phyloP scores from a whole-genome alignment of 2,888 invertebrate genomes.

The Elysia crispata region DNA sequence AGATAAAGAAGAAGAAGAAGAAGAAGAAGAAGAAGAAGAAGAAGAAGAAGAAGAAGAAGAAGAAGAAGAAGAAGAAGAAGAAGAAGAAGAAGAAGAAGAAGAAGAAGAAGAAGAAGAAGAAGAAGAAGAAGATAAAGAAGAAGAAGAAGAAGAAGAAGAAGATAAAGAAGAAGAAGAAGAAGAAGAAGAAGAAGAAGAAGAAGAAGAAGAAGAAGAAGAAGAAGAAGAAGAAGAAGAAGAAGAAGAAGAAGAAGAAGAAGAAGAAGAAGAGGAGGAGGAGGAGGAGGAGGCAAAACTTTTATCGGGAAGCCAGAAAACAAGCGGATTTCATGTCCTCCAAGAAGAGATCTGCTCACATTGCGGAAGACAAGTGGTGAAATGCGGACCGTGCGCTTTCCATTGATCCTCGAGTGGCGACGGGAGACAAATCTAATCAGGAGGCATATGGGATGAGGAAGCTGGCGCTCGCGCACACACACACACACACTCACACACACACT shows the following conservation, averaged over 20 bases:
- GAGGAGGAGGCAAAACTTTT: background rate
- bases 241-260: too few relatives aligned
- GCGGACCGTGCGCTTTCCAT: too few relatives aligned
- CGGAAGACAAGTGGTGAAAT: too few relatives aligned
- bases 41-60: slow-evolving; percentile 1
- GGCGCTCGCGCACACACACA: background rate
- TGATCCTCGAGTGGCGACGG: too few relatives aligned
- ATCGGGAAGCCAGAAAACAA: background rate
- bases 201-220: background rate
- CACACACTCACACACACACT: background rate
- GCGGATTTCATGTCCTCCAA: background rate
- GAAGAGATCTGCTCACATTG: too few relatives aligned
- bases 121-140: background rate
- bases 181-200: background rate
- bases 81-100: too few relatives aligned
- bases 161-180: background rate
- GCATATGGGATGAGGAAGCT: too few relatives aligned
- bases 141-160: background rate
- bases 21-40: background rate
- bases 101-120: background rate
- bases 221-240: background rate
- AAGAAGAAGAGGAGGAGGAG: background rate
- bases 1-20: background rate
- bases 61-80: background rate
- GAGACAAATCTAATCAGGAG: too few relatives aligned